These are phyloP conservation scores for Glossosoma conforme DNA, from an alignment of 1,140 invertebrate species.

Conservation along the genomic window DNA sequence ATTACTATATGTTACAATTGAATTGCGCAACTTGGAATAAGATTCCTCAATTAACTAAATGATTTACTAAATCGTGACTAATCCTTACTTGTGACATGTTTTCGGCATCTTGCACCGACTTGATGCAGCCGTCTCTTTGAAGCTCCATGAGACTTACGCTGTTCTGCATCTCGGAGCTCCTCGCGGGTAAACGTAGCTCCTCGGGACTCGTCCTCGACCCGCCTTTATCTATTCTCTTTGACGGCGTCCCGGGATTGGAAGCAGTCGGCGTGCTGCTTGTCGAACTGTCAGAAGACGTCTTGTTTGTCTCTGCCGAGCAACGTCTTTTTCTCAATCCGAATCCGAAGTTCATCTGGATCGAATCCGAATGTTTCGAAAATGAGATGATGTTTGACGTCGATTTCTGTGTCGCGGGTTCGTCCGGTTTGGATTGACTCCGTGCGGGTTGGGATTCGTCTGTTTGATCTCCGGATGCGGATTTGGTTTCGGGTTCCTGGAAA, in stretches of 20 bases:
- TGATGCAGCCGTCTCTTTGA: no score
- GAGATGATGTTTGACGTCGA: conserved; percentile 18
- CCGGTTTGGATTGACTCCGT: conserved; percentile 5
- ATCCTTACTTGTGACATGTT: no score
- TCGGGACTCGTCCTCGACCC: conserved; percentile 36
- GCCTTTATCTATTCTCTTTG: conserved; percentile 34
- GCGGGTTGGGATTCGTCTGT: conserved; percentile 5
- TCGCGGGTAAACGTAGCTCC: no score
- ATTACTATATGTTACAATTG: no score
- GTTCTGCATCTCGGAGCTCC: no score
- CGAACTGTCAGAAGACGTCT: conserved; percentile 47
- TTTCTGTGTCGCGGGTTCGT: conserved; percentile 3
- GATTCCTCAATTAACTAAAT: no score
- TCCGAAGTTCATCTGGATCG: conserved; percentile 21
- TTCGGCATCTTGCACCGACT: neutral
- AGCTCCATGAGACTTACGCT: no score
- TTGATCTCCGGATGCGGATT: conserved; percentile 1
- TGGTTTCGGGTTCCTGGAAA: conserved; percentile 17
- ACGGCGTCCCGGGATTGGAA: conserved; percentile 49
- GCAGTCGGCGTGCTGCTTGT: conserved; percentile 50
- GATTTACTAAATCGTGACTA: no score
- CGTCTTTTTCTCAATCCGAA: conserved; percentile 52
- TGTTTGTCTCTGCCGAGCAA: conserved; percentile 52
- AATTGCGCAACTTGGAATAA: no score
- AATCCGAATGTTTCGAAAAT: conserved; percentile 24